Evolutionary conservation across 1,140 invertebrate species (phyloP), one percentile per base, ranked within the genome.

Genomic region (Scylla paramamosain): DNA sequence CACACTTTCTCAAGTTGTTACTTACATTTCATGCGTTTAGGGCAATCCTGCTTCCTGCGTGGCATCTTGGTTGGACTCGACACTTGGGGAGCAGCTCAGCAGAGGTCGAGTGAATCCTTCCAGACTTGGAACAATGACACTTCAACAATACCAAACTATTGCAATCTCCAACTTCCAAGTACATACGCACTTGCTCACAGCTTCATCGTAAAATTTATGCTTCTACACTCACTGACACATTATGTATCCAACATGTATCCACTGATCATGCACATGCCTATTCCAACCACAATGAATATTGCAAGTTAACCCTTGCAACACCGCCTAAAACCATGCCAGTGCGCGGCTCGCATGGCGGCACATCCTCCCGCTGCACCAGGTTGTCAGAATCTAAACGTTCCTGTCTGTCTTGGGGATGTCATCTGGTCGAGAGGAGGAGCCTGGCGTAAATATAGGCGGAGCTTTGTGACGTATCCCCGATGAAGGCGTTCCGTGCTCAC

Each of bases 361-460:
- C 95, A 96, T 95, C 96, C 96, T 95, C 96, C 94, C 96, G 94
- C 96, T 95, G 86, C 96, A 96, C 96, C 94, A 94, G 93, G 95
- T 95, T 96, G 96, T 96, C 96, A 96, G 95, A 96, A 95, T 96
- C 96, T 96, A 96, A 96, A 96, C 95, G 95, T 96, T 95, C 91
- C 95, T 96, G 96, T 96, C 96, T 91, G 92, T 96, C 96, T 96
- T 93, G 91, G 95, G 95, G 92, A 95, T 95, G 96, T 96, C 96
- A 96, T 95, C 96, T 96, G 95, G 95, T 93, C 48, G 89, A 95
- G 82, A 77, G 94, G 96, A 93, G 93, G 96, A 94, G 94, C 91
- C 93, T 95, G 45, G 32, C 82, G 91, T 92, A 95, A 95, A 95
- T 95, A 93, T 91, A 88, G 96, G 96, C 91, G 94, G 96, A 52